Evolutionary conservation across 2,888 invertebrate species (phyloP), one percentile per base, ranked within the genome.

Genomic region (Orthonevra nobilis): DNA sequence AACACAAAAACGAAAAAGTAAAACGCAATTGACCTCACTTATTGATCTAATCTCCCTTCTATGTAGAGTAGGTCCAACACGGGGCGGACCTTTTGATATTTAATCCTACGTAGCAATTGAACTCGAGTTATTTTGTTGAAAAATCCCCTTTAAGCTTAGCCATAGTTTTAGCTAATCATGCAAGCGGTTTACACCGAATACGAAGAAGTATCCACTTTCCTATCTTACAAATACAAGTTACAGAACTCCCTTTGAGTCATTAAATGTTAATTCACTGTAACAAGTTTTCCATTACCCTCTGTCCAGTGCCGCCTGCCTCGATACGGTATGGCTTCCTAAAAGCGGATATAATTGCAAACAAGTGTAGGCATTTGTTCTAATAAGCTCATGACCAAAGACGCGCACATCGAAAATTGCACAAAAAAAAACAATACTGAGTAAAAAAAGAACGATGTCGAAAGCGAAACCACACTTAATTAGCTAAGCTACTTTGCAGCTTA

Each of bases 81-180:
- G 28, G n/a, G 17, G 58, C 54, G 73, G 56, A 79, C 79, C 79
- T 61, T 79, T 79, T 79, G 79, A 79, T 79, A 79, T 79, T 73
- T 79, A 79, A 79, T 79, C 73, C 79, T 56, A 42, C 66, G 40
- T 68, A 79, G 79, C 79, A 79, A 79, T 79, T 79, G 79, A 79
- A 79, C 79, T 79, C 79, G 36, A 79, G 79, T 79, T 73, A 79
- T 79, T 79, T 79, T 28, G 44, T 58, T 56, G 46, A 48, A 72
- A 72, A 70, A 61, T 48, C 77, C 72, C 77, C 60, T 79, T 66
- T 46, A 23, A 69, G 74, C 63, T 75, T 68, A 73, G 73, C 72
- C 52, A 52, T 40, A 68, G 79, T 56, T 79, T 79, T 79, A 66
- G 42, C 61, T 79, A 79, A 79, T 79, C 73, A 79, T 60, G 72